Conservation (phyloP, 2,888 invertebrate species). For the Agrochola circellaris region DNA sequence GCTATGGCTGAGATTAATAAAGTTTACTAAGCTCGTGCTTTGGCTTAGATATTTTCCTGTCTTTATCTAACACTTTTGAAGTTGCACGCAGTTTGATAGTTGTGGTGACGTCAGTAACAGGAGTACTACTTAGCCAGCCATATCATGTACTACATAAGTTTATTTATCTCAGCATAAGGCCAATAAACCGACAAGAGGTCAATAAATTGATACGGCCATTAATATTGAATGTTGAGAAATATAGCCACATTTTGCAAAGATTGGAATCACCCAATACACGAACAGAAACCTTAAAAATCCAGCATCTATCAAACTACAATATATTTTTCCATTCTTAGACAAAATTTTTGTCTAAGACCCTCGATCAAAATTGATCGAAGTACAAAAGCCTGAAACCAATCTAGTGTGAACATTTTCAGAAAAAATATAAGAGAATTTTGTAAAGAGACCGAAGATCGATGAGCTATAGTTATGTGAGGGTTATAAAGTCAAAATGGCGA, state of each 20-base stretch:
- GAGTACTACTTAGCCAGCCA: not conserved
- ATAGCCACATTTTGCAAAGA: slow-evolving; percentile 8
- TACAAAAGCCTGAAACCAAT: slow-evolving; percentile 51
- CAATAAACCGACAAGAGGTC: not conserved
- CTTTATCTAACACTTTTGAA: not conserved
- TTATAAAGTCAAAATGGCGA: slow-evolving; percentile 83
- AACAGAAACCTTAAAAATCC: slow-evolving; percentile 13
- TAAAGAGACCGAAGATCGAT: slow-evolving; percentile 72
- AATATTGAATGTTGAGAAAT: not conserved
- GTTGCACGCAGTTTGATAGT: not conserved
- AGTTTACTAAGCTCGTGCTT: not conserved
- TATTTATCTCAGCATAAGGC: not conserved
- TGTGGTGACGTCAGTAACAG: not conserved
- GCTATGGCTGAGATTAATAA: not conserved
- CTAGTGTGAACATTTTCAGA: slow-evolving; percentile 49
- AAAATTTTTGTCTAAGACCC: slow-evolving; percentile 18
- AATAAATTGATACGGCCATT: not conserved
- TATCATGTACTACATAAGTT: not conserved
- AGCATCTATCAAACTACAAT: slow-evolving; percentile 26
- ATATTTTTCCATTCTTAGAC: slow-evolving; percentile 21
- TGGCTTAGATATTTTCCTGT: not conserved
- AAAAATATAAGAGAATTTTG: slow-evolving; percentile 65
- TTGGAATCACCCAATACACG: slow-evolving; percentile 35
- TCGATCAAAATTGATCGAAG: slow-evolving; percentile 45
- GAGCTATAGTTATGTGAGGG: slow-evolving; percentile 74